phyloP scores from a whole-genome alignment of 2,797 vertebrate genomes.

The Diplodus puntazzo region DNA sequence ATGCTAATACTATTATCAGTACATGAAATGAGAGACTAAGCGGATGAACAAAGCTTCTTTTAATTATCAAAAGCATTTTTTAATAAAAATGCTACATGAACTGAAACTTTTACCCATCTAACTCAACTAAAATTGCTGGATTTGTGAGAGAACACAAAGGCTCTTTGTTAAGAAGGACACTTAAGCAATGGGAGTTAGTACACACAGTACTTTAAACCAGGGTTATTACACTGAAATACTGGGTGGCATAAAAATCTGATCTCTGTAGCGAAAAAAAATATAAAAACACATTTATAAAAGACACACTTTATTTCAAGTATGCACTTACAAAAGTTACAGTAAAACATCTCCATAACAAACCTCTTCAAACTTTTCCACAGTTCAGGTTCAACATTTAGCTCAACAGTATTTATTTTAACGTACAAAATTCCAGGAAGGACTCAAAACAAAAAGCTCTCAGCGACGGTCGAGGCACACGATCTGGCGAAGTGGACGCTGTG shows the following conservation, averaged over 20 bases:
- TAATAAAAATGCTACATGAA: background rate
- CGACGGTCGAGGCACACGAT: constrained; percentile 57
- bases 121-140: background rate
- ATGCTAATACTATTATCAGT: background rate
- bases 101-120: background rate
- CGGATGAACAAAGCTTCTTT: background rate
- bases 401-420: constrained; percentile 23
- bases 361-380: constrained; percentile 31
- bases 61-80: background rate
- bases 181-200: background rate
- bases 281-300: constrained; percentile 55
- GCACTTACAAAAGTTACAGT: constrained; percentile 81
- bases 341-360: constrained; percentile 55
- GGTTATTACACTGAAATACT: background rate
- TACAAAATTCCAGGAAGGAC: constrained; percentile 65
- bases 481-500: constrained; percentile 40
- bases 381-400: constrained; percentile 53
- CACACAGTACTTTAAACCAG: background rate
- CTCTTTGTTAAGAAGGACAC: background rate
- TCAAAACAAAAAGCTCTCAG: constrained; percentile 38
- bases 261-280: constrained; percentile 12
- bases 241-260: background rate
- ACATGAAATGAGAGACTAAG: background rate
- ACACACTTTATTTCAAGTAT: constrained; percentile 80
- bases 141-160: background rate